phyloP scores from a whole-genome alignment of 2,797 vertebrate genomes.

The Lacerta viridis region DNA sequence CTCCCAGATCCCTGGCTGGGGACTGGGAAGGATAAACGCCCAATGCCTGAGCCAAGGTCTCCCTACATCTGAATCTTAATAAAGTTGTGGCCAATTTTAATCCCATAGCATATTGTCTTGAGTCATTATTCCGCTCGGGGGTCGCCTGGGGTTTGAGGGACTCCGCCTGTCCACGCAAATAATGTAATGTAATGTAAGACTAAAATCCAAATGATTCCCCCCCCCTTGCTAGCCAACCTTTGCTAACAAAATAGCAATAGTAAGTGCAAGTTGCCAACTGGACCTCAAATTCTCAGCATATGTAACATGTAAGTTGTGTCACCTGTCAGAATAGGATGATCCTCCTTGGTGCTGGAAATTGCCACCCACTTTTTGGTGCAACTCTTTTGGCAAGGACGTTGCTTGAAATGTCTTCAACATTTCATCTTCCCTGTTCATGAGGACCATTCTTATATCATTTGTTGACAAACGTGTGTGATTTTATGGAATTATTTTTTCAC shows the following conservation, averaged over 20 bases:
- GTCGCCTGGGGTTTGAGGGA: no score
- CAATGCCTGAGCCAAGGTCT: no score
- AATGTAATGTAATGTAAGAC: no score
- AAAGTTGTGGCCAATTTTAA: no score
- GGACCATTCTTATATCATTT: constrained; percentile 82
- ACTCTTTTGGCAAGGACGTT: constrained; percentile 85
- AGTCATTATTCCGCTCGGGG: no score
- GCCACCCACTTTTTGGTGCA: constrained; percentile 84
- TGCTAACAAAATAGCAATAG: constrained; percentile 66
- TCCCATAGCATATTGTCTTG: no score
- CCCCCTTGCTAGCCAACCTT: constrained; percentile 14
- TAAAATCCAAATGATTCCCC: not conserved
- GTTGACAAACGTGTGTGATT: constrained; percentile 83
- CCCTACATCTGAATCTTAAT: no score
- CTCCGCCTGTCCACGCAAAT: no score
- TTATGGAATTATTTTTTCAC: constrained; percentile 84
- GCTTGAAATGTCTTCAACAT: constrained; percentile 84
- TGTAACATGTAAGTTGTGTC: constrained; percentile 81
- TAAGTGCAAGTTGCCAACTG: constrained; percentile 80
- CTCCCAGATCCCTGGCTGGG: no score
- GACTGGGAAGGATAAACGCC: no score
- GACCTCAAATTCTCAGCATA: constrained; percentile 80
- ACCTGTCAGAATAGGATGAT: constrained; percentile 78
- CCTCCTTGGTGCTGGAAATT: constrained; percentile 82
- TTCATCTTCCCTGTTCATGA: constrained; percentile 85